Evolutionary conservation across 2,113 vertebrate species (phyloP).

Genomic region (Psammodynastes pulverulentus): DNA sequence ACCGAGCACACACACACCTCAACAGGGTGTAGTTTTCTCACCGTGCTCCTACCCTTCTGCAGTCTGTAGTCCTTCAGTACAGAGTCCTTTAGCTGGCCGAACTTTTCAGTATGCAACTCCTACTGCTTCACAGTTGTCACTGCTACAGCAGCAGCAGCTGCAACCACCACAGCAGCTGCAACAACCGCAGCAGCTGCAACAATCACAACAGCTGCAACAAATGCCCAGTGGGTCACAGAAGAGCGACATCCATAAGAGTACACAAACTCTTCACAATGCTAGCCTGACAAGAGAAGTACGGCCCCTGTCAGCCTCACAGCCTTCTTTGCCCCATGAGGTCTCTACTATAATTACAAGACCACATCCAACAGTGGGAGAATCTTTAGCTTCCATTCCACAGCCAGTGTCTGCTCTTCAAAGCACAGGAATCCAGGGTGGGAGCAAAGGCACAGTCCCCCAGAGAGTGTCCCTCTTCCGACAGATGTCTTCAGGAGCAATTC

Average conservation of each 20-base stretch:
- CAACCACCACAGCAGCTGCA: conserved; percentile 7
- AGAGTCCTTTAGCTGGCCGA: conserved; percentile 86
- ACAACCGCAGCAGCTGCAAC: conserved; percentile 51
- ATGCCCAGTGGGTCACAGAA: conserved; percentile 75
- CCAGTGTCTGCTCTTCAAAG: conserved; percentile 70
- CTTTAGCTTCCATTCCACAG: conserved; percentile 84
- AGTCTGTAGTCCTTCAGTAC: conserved; percentile 84
- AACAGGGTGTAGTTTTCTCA: conserved; percentile 81
- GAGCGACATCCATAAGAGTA: conserved; percentile 86
- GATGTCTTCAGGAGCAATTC: conserved; percentile 94
- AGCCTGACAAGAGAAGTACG: conserved; percentile 88
- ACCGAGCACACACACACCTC: conserved; percentile 77
- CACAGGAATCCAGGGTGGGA: conserved; percentile 71
- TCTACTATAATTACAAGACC: conserved; percentile 78
- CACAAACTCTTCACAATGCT: conserved; percentile 87
- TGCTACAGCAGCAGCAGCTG: conserved; percentile 75
- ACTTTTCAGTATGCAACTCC: conserved; percentile 93
- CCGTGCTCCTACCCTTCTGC: conserved; percentile 89
- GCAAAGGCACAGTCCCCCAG: conserved; percentile 81
- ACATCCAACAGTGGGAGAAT: conserved; percentile 88
- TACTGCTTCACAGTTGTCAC: conserved; percentile 89
- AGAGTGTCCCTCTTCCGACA: conserved; percentile 90
- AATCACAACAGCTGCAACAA: conserved; percentile 70
- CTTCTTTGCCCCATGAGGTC: conserved; percentile 92
- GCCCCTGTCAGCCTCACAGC: conserved; percentile 96